Base-by-base conservation (phyloP, 1,140 invertebrate species). In the Bombus balteatus region DNA sequence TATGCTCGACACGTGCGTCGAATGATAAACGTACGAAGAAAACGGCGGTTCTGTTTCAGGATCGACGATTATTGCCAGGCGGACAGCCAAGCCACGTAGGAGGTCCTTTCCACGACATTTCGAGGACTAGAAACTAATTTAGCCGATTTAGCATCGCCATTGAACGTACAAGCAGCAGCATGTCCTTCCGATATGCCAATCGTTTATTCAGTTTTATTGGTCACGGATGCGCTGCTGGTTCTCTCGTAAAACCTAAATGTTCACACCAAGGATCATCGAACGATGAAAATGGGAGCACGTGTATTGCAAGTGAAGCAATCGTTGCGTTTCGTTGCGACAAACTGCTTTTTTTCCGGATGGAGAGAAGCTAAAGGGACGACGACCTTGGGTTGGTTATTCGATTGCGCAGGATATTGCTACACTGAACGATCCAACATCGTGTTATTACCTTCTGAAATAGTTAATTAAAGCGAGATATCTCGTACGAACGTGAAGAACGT, bases 1-100 rank as follows among this genome's bases (percentile, higher is more conserved):
- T 80, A 62, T 90, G 89, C 57, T 43, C 53, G 71, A 78, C 89
- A 90, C 76, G 75, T 90, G 89, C 43, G 47, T 39, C 71, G 59
- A 82, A 82, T 81, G 66, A 77, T 41, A 12, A 47, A 78, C 25
- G 6, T 22, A 37, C 1, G 32, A 57, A 22, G 32, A 28, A 15
- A 15, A 65, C 9, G 70, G 73, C n/a, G 47, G 62, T 80, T 84
- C 12, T 82, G 41, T 57, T n/a, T 79, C 57, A 72, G 62, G 74
- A 83, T 41, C 22, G 57, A 37, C 39, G 81, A 83, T 62, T 66
- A 59, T 86, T 81, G 77, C 77, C 70, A 59, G 41, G 3, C 43
- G 28, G 18, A 80, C 9, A 28, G 34, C 13, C 4, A 32, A 22
- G 22, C 59, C 28, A 32, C 15, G 47, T 13, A 39, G 66, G 43